These are phyloP conservation scores for Luidia sarsii DNA, from an alignment of 53 echinoderm and acorn worm species.

Conservation along the genomic window DNA sequence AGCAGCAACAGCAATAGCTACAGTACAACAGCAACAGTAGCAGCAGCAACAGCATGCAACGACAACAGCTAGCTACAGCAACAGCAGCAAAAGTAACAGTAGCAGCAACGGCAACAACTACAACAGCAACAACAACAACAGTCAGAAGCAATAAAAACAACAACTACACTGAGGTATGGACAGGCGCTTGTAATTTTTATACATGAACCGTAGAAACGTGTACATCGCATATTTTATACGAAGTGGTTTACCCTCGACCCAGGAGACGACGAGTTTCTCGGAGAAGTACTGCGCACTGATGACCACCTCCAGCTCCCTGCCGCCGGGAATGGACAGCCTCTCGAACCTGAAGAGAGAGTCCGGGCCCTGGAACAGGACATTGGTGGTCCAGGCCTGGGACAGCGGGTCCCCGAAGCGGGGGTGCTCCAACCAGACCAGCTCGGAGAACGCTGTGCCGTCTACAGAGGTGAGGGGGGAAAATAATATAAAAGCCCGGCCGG, in stretches of 20 bases:
- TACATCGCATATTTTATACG: too few relatives aligned
- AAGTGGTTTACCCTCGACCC: conserved; percentile 87
- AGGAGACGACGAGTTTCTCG: conserved; percentile 79
- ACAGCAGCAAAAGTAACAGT: too few relatives aligned
- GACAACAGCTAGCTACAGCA: too few relatives aligned
- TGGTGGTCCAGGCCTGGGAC: conserved; percentile 53
- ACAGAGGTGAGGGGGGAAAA: not conserved
- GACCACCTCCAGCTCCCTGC: conserved; percentile 48
- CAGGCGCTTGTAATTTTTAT: too few relatives aligned
- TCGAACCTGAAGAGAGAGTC: conserved; percentile 70
- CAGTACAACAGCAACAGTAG: too few relatives aligned
- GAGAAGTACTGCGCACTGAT: conserved; percentile 90
- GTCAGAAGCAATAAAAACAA: too few relatives aligned
- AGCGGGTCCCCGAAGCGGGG: conserved; percentile 65
- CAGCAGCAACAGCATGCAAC: too few relatives aligned
- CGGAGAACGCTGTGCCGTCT: conserved; percentile 57
- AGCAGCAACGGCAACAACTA: too few relatives aligned
- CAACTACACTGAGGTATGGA: too few relatives aligned
- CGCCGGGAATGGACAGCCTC: conserved; percentile 58
- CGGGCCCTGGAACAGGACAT: conserved; percentile 72
- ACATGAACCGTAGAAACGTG: too few relatives aligned
- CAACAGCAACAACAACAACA: too few relatives aligned
- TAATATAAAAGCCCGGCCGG: conserved; percentile 36
- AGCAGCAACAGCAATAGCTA: too few relatives aligned
- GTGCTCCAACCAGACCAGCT: conserved; percentile 83